phyloP scores from a whole-genome alignment of 2,113 vertebrate species.

The Neotragus moschatus region DNA sequence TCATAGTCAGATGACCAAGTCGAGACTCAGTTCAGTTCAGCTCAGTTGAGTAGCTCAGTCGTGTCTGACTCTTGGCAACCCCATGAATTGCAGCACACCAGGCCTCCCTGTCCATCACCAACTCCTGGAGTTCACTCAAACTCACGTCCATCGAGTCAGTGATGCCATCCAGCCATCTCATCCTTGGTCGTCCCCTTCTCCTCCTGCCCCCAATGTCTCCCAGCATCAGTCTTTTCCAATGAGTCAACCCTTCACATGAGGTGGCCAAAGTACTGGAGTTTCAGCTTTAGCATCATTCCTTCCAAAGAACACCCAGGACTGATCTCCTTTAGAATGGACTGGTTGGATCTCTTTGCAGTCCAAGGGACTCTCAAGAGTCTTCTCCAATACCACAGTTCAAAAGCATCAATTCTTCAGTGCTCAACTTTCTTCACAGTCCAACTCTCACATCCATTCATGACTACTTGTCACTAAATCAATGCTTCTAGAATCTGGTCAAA shows the following conservation, averaged over 20 bases:
- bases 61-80: fast-evolving
- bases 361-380: too few species aligned
- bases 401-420: too few species aligned
- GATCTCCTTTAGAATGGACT: too few species aligned
- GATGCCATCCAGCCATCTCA: not conserved
- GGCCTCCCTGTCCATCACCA: not conserved
- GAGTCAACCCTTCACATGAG: too few species aligned
- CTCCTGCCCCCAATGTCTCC: not conserved
- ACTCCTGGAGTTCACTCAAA: not conserved
- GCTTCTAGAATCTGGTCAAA: not conserved
- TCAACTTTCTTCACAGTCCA: too few species aligned
- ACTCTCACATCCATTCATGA: too few species aligned
- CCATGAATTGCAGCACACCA: not conserved
- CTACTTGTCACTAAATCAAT: not conserved
- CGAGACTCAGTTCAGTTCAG: not conserved
- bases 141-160: fast-evolving
- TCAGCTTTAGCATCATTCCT: too few species aligned
- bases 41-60: not conserved
- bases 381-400: too few species aligned
- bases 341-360: too few species aligned
- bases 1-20: not conserved
- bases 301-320: too few species aligned
- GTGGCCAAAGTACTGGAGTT: too few species aligned
- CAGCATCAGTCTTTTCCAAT: not conserved
- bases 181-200: not conserved